phyloP scores from a whole-genome alignment of 2,797 vertebrate species.

The Gymnoscopelus braueri region DNA sequence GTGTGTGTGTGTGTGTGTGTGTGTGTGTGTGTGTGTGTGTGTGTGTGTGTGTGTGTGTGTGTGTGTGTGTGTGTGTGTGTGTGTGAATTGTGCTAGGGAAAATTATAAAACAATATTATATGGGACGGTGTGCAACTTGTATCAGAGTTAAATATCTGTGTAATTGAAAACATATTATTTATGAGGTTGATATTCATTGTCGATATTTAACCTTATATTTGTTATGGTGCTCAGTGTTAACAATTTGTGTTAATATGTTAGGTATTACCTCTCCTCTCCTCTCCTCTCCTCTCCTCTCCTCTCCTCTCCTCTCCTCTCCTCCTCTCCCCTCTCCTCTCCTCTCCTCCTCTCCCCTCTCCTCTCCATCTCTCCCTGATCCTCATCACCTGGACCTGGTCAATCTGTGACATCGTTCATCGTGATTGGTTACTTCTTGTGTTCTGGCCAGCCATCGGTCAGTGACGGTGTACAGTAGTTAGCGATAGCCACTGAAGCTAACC shows the following conservation, averaged over 20 bases:
- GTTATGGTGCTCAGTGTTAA: conserved; percentile 71
- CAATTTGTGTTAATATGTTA: conserved; percentile 64
- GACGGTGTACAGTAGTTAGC: conserved; percentile 5
- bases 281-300: conserved; percentile 26
- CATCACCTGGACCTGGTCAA: not conserved
- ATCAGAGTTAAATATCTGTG: conserved; percentile 53
- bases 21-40: conserved; percentile 3
- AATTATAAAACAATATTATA: conserved; percentile 33
- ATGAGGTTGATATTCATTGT: conserved; percentile 68
- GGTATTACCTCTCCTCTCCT: conserved; percentile 49
- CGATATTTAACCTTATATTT: conserved; percentile 65
- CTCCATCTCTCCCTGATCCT: not conserved
- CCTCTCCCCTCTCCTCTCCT: conserved; percentile 15
- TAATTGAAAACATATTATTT: conserved; percentile 46
- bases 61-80: conserved; percentile 37
- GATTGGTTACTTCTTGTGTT: conserved; percentile 59
- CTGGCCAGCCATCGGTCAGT: conserved; percentile 29
- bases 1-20: not conserved
- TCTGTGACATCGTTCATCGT: conserved; percentile 46
- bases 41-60: conserved; percentile 16
- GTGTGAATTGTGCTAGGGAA: conserved; percentile 29
- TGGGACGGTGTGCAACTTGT: conserved; percentile 43
- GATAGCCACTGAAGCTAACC: conserved; percentile 13
- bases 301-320: not conserved
- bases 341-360: not conserved